Percentiles rank a stretch among this genome's conserved stretches.
Conservation (phyloP, 2,797 vertebrate species). For the Rhodeus uyekii region DNA sequence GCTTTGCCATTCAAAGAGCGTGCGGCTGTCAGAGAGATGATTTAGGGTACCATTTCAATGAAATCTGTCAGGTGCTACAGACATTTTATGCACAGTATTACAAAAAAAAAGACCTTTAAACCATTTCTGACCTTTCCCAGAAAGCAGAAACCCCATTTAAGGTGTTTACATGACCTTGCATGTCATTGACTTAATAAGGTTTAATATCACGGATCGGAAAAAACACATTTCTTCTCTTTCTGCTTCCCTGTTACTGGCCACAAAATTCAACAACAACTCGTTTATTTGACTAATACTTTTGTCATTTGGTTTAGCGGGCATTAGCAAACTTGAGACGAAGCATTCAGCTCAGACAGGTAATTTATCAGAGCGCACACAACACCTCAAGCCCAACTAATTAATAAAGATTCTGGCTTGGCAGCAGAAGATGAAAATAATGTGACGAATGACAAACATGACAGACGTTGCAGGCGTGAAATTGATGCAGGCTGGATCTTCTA, state of each 20-base stretch:
- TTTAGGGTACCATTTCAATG: background rate
- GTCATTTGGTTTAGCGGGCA: background rate
- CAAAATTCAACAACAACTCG: background rate
- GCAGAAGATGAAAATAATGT: background rate
- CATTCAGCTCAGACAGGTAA: background rate
- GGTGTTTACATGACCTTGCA: slow-evolving; percentile 1
- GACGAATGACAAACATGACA: background rate
- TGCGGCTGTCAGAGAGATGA: background rate
- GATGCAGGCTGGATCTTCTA: background rate
- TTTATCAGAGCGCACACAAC: slow-evolving; percentile 10
- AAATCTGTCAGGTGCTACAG: background rate
- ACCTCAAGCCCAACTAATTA: slow-evolving; percentile 5
- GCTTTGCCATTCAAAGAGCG: background rate
- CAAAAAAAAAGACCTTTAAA: background rate
- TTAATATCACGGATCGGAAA: background rate
- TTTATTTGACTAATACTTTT: background rate
- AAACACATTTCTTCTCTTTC: background rate
- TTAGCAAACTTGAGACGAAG: background rate
- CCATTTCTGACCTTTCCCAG: background rate
- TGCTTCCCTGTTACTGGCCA: background rate
- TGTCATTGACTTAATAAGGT: background rate
- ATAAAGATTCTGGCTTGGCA: slow-evolving; percentile 3
- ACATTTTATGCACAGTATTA: background rate
- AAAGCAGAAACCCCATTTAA: background rate
- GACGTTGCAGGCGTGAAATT: background rate